Percentiles rank a stretch among this genome's conserved stretches.
Evolutionary conservation across 2,888 invertebrate genomes (phyloP).

Genomic region (Alloplasta piceator): DNA sequence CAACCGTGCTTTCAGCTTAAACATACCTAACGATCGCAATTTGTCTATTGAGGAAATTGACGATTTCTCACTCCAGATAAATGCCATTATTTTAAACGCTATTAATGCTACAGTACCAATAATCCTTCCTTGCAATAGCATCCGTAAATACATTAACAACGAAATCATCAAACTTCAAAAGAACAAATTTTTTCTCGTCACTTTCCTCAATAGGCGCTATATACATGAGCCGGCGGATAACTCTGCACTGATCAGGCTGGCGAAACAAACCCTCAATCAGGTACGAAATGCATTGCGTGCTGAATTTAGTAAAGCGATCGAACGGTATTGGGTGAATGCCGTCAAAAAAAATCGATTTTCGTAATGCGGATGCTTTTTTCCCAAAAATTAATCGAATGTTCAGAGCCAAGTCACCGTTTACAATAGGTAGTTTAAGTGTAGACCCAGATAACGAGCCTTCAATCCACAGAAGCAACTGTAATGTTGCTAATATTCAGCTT

Average conservation of each 20-base stretch:
- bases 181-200: not conserved
- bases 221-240: not conserved
- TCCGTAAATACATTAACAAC: no score
- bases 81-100: not conserved
- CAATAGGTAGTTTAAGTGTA: no score
- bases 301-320: not conserved
- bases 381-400: conserved; percentile 52
- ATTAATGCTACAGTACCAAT: no score
- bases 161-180: no score
- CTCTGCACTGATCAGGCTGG: not conserved
- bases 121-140: no score
- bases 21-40: not conserved
- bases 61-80: not conserved
- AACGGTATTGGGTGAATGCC: conserved; percentile 32
- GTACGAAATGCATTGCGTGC: not conserved
- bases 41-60: conserved; percentile 11
- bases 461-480: no score
- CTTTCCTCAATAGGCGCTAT: not conserved
- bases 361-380: conserved; percentile 49
- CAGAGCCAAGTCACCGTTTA: conserved; percentile 34
- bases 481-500: no score
- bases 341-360: conserved; percentile 38
- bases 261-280: not conserved
- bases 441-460: no score
- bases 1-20: not conserved